These are phyloP conservation scores for Cotesia typhae DNA, from an alignment of 1,140 invertebrate genomes.

Conservation along the genomic window DNA sequence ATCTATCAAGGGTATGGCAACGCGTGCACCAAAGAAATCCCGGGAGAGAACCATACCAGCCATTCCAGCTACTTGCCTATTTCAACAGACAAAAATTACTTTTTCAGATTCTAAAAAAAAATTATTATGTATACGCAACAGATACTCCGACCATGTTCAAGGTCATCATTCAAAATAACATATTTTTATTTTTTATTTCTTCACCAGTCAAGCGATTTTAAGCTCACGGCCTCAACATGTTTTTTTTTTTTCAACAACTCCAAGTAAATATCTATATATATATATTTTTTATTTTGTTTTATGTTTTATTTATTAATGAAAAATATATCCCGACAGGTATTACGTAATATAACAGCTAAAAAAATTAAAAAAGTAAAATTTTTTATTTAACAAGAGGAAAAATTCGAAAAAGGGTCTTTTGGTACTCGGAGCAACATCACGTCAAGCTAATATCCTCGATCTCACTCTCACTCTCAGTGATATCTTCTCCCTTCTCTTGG, in stretches of 20 bases:
- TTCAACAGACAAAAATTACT: conserved; percentile 41
- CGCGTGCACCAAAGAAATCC: conserved; percentile 15
- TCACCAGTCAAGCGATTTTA: too few species aligned
- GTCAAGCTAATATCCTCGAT: conserved; percentile 49
- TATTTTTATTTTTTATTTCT: too few species aligned
- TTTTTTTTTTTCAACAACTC: neutral
- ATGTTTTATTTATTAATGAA: neutral
- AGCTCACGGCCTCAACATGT: neutral
- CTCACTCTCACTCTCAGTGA: conserved; percentile 39
- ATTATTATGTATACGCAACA: conserved; percentile 9
- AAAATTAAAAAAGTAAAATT: neutral
- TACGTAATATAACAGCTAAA: neutral
- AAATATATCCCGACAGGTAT: neutral
- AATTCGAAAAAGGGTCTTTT: conserved; percentile 42
- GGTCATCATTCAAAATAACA: too few species aligned
- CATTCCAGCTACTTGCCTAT: conserved; percentile 39
- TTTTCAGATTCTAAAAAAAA: neutral
- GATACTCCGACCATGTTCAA: neutral
- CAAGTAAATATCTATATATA: neutral
- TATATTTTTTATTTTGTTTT: too few species aligned
- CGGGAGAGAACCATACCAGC: conserved; percentile 31
- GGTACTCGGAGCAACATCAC: conserved; percentile 17
- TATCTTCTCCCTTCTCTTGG: conserved; percentile 36
- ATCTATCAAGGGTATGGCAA: conserved; percentile 43
- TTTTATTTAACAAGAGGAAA: conserved; percentile 31